Conservation (phyloP, 30 jellyfish, hydroid and myxozoan species). For the Calvadosia cruxmelitensis region DNA sequence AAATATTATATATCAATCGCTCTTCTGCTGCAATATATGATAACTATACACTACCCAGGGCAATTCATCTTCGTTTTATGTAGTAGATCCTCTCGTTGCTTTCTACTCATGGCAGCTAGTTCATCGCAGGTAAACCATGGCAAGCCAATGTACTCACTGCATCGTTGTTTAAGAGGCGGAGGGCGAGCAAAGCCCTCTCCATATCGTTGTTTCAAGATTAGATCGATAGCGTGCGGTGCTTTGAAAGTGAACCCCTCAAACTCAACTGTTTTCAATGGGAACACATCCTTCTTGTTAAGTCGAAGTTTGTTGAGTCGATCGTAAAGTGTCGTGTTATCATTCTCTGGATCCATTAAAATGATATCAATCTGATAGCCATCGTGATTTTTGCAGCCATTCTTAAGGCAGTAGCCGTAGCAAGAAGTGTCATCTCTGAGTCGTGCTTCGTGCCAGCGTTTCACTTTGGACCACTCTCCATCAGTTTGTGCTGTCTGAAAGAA, state of each 20-base stretch:
- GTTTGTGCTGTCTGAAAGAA: conserved; percentile 51
- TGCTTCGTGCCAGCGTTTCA: conserved; percentile 11
- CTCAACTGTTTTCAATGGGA: conserved; percentile 36
- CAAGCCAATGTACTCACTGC: conserved; percentile 43
- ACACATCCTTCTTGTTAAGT: conserved; percentile 14
- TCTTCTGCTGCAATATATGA: no score
- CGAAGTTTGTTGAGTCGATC: conserved; percentile 5
- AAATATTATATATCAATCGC: no score
- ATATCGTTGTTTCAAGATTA: conserved; percentile 3
- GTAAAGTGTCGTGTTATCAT: conserved; percentile 3
- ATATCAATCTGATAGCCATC: conserved; percentile 83
- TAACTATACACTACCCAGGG: no score
- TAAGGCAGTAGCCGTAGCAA: conserved; percentile 52
- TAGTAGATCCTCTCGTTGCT: no score
- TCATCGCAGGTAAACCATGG: conserved; percentile 73
- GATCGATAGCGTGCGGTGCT: conserved; percentile 34
- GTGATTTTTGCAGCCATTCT: conserved; percentile 58
- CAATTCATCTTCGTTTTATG: no score
- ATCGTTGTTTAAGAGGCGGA: conserved; percentile 8
- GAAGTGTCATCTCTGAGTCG: conserved; percentile 48
- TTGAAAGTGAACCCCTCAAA: conserved; percentile 50
- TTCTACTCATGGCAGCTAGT: no score
- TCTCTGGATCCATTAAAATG: conserved; percentile 30
- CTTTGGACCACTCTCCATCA: conserved; percentile 33
- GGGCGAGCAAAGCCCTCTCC: conserved; percentile 27